Conservation (phyloP, 2,113 vertebrate genomes). For the Cyprinodon variegatus region DNA sequence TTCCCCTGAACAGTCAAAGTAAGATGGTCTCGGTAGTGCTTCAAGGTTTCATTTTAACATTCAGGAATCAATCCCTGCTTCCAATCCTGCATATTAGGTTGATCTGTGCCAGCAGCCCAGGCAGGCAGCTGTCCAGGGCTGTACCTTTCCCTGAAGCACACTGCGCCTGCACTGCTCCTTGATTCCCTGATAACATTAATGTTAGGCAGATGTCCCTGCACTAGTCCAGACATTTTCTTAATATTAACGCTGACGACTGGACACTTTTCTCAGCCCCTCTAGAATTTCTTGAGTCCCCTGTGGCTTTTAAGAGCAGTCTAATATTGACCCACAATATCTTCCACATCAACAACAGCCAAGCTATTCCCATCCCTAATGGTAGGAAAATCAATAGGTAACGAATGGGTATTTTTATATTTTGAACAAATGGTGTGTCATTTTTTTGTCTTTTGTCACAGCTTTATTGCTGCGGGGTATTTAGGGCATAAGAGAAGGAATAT, state of each 20-base stretch:
- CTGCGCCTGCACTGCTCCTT: constrained; percentile 67
- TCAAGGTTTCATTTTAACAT: constrained; percentile 72
- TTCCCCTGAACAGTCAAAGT: constrained; percentile 25
- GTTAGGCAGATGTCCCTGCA: constrained; percentile 77
- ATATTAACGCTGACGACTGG: constrained; percentile 50
- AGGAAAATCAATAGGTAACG: constrained; percentile 74
- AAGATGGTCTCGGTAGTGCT: constrained; percentile 34
- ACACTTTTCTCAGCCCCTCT: constrained; percentile 52
- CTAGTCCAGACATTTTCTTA: constrained; percentile 63
- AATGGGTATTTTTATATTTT: constrained; percentile 76
- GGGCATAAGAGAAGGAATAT: constrained; percentile 16
- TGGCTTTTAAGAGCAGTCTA: constrained; percentile 70
- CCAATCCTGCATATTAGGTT: constrained; percentile 68
- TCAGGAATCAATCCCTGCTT: constrained; percentile 69
- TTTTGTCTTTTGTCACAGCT: constrained; percentile 68
- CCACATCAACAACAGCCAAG: constrained; percentile 61
- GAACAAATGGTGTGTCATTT: constrained; percentile 61
- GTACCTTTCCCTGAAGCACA: constrained; percentile 74
- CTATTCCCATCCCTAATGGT: constrained; percentile 65
- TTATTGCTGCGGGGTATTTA: constrained; percentile 51
- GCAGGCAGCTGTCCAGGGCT: constrained; percentile 69
- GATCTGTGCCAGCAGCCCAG: constrained; percentile 66
- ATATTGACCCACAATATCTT: constrained; percentile 74
- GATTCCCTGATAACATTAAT: constrained; percentile 79
- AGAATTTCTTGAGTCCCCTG: constrained; percentile 63